Percentiles rank a stretch among this genome's conserved stretches.
phyloP scores from a whole-genome alignment of 2,113 vertebrate genomes.

The Ancistrus triradiatus region DNA sequence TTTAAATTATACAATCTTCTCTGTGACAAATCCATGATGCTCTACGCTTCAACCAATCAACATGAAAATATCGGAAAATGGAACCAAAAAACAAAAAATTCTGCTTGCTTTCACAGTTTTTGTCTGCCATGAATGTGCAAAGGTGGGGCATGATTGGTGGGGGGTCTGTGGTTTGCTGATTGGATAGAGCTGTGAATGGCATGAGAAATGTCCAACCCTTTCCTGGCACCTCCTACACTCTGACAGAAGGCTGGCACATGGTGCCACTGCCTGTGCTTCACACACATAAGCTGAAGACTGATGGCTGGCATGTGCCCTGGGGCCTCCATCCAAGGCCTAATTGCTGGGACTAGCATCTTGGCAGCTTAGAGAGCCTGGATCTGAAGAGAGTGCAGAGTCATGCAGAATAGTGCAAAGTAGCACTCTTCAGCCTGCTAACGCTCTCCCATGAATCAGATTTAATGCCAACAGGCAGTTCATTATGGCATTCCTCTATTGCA shows the following conservation, averaged over 20 bases:
- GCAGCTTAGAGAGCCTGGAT: slow-evolving; percentile 7
- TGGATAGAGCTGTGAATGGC: slow-evolving; percentile 23
- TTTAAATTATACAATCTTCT: no score
- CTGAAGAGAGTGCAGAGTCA: slow-evolving; percentile 32
- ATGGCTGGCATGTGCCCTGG: slow-evolving; percentile 39
- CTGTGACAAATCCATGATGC: no score
- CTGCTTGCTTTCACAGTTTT: no score
- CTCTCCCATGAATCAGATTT: background rate
- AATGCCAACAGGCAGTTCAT: slow-evolving; percentile 16
- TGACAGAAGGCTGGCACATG: slow-evolving; percentile 42
- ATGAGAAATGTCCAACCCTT: slow-evolving; percentile 22
- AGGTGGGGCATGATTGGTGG: no score
- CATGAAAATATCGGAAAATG: no score
- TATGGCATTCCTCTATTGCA: slow-evolving; percentile 16
- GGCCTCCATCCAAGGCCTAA: slow-evolving; percentile 58
- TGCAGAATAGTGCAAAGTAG: slow-evolving; percentile 27
- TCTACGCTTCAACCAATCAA: no score
- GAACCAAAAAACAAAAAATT: no score
- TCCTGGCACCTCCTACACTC: slow-evolving; percentile 8
- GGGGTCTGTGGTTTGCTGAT: slow-evolving; percentile 1
- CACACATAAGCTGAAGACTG: slow-evolving; percentile 33
- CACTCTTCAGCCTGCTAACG: slow-evolving; percentile 11
- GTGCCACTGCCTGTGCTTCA: slow-evolving; percentile 39
- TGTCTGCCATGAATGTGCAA: no score
- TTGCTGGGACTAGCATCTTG: slow-evolving; percentile 60